Conservation (phyloP, 2,113 vertebrate genomes). For the Puntigrus tetrazona region DNA sequence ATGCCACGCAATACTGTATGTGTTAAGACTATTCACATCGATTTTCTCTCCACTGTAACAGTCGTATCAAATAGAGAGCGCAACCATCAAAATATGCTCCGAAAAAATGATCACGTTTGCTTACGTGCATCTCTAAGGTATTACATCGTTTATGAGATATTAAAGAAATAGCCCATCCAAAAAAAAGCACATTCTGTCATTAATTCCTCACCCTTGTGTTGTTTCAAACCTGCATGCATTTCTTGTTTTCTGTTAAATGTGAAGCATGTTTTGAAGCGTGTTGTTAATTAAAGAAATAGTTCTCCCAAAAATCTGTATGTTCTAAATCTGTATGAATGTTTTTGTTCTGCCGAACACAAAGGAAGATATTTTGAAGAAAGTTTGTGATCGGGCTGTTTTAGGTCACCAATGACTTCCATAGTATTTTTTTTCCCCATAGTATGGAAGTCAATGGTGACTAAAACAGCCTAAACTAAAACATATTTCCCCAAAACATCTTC, state of each 20-base stretch:
- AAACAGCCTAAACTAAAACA: too few species aligned
- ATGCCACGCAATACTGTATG: background rate
- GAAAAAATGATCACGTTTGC: background rate
- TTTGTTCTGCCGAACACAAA: too few species aligned
- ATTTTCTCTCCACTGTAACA: slow-evolving; percentile 41
- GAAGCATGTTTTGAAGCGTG: background rate
- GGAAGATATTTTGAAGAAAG: too few species aligned
- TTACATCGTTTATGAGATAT: background rate
- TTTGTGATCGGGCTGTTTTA: too few species aligned
- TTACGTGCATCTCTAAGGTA: background rate
- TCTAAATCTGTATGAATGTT: too few species aligned
- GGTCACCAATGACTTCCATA: too few species aligned
- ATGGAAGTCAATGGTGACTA: too few species aligned
- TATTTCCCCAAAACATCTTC: too few species aligned
- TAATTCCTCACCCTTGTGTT: background rate
- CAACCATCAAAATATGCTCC: background rate
- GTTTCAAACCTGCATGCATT: background rate
- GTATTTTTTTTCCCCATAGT: too few species aligned
- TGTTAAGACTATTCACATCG: slow-evolving; percentile 10
- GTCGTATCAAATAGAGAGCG: slow-evolving; percentile 38
- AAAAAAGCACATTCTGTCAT: background rate
- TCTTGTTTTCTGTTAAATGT: too few species aligned
- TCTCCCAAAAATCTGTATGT: too few species aligned
- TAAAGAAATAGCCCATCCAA: background rate
- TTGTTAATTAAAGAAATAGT: too few species aligned